A percentile compares a stretch with the other conserved stretches of the same genome.
These are phyloP conservation scores for Menidia beryllina DNA, from an alignment of 2,113 vertebrate species.

Conservation along the genomic window DNA sequence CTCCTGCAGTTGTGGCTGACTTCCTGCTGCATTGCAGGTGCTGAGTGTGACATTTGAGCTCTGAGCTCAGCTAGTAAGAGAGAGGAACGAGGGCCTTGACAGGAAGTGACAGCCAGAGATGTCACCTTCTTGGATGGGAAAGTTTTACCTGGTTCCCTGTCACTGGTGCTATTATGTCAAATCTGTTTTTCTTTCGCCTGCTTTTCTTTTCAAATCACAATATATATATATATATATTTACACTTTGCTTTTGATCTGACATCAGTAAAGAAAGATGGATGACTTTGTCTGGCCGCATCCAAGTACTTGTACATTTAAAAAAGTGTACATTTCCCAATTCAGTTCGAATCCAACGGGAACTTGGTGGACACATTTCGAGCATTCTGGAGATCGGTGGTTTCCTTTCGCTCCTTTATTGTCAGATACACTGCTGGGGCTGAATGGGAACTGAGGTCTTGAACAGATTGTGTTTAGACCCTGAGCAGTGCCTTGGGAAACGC, in stretches of 20 bases:
- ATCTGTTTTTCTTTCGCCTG: not conserved
- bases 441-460: slow-evolving; percentile 53
- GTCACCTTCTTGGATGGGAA: slow-evolving; percentile 41
- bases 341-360: not conserved
- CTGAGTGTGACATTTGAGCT: slow-evolving; percentile 71
- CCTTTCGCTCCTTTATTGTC: slow-evolving; percentile 39
- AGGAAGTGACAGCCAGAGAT: slow-evolving; percentile 56
- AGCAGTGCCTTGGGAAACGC: slow-evolving; percentile 65
- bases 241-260: not conserved
- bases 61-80: slow-evolving; percentile 35
- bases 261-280: not conserved
- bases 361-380: not conserved
- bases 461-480: slow-evolving; percentile 70
- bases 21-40: slow-evolving; percentile 81
- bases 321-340: not conserved
- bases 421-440: slow-evolving; percentile 45
- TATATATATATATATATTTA: not conserved
- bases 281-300: not conserved
- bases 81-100: slow-evolving; percentile 55
- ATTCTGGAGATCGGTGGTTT: slow-evolving; percentile 7
- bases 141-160: slow-evolving; percentile 31
- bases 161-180: not conserved
- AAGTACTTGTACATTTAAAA: not conserved
- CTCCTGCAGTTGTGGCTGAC: slow-evolving; percentile 52
- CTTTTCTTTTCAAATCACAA: not conserved